phyloP scores from a whole-genome alignment of 2,113 vertebrate genomes.

The Excalfactoria chinensis region DNA sequence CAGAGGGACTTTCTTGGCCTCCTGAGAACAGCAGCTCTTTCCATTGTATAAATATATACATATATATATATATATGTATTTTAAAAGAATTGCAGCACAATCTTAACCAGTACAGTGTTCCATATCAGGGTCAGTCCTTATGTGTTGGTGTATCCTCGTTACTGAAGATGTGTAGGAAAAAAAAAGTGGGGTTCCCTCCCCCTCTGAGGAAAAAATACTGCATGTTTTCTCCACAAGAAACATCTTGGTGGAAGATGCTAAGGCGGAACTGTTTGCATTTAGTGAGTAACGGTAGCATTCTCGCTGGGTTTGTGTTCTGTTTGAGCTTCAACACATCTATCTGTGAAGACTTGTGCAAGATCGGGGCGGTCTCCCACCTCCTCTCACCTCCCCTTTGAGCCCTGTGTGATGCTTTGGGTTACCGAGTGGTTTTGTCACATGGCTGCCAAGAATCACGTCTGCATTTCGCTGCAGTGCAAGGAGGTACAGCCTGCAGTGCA shows the following conservation, averaged over 20 bases:
- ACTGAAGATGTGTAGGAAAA: neutral
- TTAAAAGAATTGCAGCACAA: neutral
- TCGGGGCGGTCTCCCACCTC: neutral
- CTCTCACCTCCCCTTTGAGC: neutral
- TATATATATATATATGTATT: neutral
- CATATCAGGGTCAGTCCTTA: rapidly evolving
- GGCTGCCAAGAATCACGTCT: rapidly evolving
- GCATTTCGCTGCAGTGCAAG: neutral
- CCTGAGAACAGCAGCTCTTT: neutral
- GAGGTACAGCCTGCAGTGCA: neutral
- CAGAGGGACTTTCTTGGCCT: conserved; percentile 25
- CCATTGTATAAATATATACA: neutral
- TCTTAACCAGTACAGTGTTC: neutral
- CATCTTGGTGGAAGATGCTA: neutral
- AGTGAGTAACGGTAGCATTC: neutral
- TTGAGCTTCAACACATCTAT: neutral
- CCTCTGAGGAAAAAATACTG: neutral
- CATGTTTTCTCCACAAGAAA: neutral
- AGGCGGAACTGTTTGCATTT: neutral
- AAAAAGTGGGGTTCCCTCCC: neutral
- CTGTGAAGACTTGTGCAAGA: neutral
- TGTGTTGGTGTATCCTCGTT: neutral
- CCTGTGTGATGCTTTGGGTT: rapidly evolving
- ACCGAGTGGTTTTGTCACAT: neutral
- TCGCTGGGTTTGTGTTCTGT: neutral